Evolutionary conservation across 2,888 invertebrate genomes (phyloP).

Genomic region (Pyralis farinalis): DNA sequence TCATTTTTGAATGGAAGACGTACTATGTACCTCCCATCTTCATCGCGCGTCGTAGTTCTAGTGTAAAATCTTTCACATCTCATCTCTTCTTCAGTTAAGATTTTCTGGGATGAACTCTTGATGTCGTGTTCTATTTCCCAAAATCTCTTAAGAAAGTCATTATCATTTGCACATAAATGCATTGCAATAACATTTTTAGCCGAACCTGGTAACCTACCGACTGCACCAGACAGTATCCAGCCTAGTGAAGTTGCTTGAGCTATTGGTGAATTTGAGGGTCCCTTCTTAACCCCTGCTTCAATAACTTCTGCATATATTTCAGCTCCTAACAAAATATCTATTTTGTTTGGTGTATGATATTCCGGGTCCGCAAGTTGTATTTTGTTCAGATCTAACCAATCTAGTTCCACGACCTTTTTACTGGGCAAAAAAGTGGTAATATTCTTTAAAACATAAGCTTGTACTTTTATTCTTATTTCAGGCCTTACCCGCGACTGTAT

Average conservation of each 20-base stretch:
- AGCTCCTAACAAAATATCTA: conserved; percentile 7
- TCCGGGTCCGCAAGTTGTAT: conserved; percentile 5
- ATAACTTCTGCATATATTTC: conserved; percentile 5
- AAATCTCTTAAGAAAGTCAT: conserved; percentile 6
- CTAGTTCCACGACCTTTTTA: conserved; percentile 1
- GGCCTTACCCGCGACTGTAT: conserved; percentile 1
- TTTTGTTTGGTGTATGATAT: conserved; percentile 1
- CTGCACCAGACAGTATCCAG: conserved; percentile 7
- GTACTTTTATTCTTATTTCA: not conserved
- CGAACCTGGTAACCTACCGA: not conserved
- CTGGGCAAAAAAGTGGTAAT: conserved; percentile 4
- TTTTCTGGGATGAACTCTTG: not conserved
- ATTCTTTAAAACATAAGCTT: conserved; percentile 5
- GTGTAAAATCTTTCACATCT: not conserved
- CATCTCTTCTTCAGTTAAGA: not conserved
- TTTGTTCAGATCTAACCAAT: not conserved
- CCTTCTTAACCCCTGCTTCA: conserved; percentile 1
- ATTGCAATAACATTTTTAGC: not conserved
- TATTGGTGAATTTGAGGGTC: not conserved
- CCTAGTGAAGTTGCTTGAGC: conserved; percentile 6
- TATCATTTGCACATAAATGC: not conserved
- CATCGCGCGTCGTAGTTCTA: conserved; percentile 1
- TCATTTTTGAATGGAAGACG: not conserved
- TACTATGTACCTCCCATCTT: conserved; percentile 3
- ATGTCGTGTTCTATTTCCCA: not conserved